These are phyloP conservation scores for Polyergus mexicanus DNA, from an alignment of 1,140 invertebrate species.

Conservation along the genomic window DNA sequence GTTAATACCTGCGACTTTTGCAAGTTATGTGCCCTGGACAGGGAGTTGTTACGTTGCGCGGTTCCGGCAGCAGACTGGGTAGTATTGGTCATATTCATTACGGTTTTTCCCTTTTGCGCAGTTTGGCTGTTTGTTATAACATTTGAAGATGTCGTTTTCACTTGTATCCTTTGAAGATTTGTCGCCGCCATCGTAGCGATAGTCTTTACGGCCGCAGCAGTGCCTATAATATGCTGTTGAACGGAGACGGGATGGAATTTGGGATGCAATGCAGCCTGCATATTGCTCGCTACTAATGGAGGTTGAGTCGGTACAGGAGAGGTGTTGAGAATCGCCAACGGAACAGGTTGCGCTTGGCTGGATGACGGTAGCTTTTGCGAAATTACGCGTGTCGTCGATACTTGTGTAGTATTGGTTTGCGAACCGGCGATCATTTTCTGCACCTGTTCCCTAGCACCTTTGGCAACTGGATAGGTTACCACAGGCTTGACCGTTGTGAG, in stretches of 20 bases:
- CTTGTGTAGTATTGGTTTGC: slow-evolving; percentile 76
- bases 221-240: slow-evolving; percentile 65
- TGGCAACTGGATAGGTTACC: slow-evolving; percentile 72
- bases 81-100: slow-evolving; percentile 64
- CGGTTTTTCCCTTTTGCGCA: slow-evolving; percentile 75
- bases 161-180: slow-evolving; percentile 77
- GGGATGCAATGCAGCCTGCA: slow-evolving; percentile 47
- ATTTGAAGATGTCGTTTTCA: slow-evolving; percentile 55
- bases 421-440: slow-evolving; percentile 64
- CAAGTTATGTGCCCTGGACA: slow-evolving; percentile 72
- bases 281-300: slow-evolving; percentile 1
- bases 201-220: slow-evolving; percentile 64
- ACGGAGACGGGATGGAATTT: slow-evolving; percentile 57
- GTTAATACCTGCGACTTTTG: slow-evolving; percentile 67
- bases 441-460: slow-evolving; percentile 61
- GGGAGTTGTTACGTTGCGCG: slow-evolving; percentile 70
- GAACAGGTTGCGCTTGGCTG: slow-evolving; percentile 21
- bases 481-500: slow-evolving; percentile 64
- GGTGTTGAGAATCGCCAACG: slow-evolving; percentile 28
- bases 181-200: slow-evolving; percentile 57
- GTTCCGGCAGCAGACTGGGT: slow-evolving; percentile 34
- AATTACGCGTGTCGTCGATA: slow-evolving; percentile 73
- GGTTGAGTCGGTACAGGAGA: slow-evolving; percentile 54
- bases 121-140: slow-evolving; percentile 60
- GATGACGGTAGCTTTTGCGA: slow-evolving; percentile 70